Evolutionary conservation across 2,888 invertebrate genomes (phyloP).

Genomic region (Scaptomyza caliginosa): DNA sequence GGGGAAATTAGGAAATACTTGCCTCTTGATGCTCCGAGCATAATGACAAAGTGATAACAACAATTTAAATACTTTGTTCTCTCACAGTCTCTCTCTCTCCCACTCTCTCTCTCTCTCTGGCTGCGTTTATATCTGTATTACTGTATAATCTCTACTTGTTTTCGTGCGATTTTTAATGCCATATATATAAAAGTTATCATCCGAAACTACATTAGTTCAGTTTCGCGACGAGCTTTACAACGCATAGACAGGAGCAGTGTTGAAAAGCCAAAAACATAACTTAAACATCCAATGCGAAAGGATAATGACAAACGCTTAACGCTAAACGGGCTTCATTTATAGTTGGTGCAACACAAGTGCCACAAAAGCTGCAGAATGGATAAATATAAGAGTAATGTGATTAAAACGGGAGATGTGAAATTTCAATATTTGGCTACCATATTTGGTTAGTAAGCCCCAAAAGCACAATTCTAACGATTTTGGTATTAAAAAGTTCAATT

Average conservation of each 20-base stretch:
- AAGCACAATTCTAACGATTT: not conserved
- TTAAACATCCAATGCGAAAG: not conserved
- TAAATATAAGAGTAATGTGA: slow-evolving; percentile 17
- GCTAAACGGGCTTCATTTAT: not conserved
- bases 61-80: slow-evolving; percentile 38
- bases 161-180: slow-evolving; percentile 38
- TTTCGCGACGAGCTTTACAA: slow-evolving; percentile 25
- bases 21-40: slow-evolving; percentile 44
- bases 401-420: slow-evolving; percentile 52
- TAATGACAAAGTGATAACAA: slow-evolving; percentile 58
- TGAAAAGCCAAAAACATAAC: too few relatives aligned
- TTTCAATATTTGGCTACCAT: slow-evolving; percentile 80
- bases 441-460: slow-evolving; percentile 71
- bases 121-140: slow-evolving; percentile 2
- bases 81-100: slow-evolving; percentile 6
- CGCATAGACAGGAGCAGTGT: not conserved
- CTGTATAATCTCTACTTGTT: slow-evolving; percentile 29
- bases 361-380: not conserved
- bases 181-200: slow-evolving; percentile 65
- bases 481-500: not conserved
- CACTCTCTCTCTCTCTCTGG: slow-evolving; percentile 1
- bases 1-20: slow-evolving; percentile 14
- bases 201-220: slow-evolving; percentile 46
- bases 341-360: not conserved
- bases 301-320: slow-evolving; percentile 30